Evolutionary conservation across 1,140 invertebrate species (phyloP), one percentile per base, ranked within the genome.

Genomic region (Melitaea cinxia): DNA sequence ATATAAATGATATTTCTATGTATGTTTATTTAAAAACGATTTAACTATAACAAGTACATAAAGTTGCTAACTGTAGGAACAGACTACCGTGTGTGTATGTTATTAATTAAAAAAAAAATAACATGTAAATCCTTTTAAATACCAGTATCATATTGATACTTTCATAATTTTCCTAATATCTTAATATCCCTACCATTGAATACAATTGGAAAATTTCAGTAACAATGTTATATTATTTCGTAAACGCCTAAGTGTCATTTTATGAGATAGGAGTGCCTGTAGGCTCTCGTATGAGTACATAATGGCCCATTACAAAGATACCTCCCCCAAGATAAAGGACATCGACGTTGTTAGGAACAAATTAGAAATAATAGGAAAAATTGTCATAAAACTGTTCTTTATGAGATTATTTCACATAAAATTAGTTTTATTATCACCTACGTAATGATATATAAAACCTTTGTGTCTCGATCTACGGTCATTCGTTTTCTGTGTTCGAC

Each of bases 321-420:
- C 45, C 54, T 58, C 39, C 30, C 26, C 56, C 33, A 21, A 65
- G 60, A 39, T 37, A 45, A 24, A 28, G 3, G 39, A 21, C 47
- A 52, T 60, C 14, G 19, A 28, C 30, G 53, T 56, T 56, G 53
- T 63, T 63, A 56, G 55, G 47, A 53, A 65, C 54, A 65, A 65
- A 65, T 58, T 65, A 65, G 62, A 65, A 65, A 65, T 65, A 56
- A 58, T 65, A 65, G 54, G 62, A 65, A 58, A 65, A 65, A 65
- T 50, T 23, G 62, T 49, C 47, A 65, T 65, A 65, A 65, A 65
- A 17, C 17, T 52, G 24, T 19, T 33, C 35, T 65, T 65, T 65
- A 65, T 65, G 62, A 49, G 54, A 53, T 58, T 52, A 58, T 65
- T 65, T 65, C 54, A 42, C 55, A 56, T 28, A 26, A 58, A 45